Evolutionary conservation across 2,888 invertebrate genomes (phyloP), one percentile per base, ranked within the genome.

Genomic region (Pammene aurita): DNA sequence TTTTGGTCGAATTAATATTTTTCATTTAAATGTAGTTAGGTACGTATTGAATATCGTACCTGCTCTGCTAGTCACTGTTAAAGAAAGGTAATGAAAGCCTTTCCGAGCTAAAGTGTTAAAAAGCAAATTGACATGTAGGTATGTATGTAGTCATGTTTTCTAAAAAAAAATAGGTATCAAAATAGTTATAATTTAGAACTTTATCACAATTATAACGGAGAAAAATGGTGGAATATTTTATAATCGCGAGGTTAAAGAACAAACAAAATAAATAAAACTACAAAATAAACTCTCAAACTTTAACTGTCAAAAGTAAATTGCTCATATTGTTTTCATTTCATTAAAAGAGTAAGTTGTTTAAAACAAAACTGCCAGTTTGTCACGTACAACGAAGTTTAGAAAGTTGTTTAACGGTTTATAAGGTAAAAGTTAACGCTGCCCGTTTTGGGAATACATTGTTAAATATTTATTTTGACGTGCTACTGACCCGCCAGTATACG

Each of bases 361-460:
- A 18, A 54, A 48, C 26, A 61, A 61, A 61, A 41, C 46, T 18
- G 54, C 5, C 18, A 55, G 46, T 55, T 14, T 52, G 52, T 57
- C 66, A 67, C 55, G 67, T 55, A 61, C 61, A 13, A 46, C 14
- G 11, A 41, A 61, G 67, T 67, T 48, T 38, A 41, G 18, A 64
- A 67, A 41, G 50, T 69, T 54, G 48, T 66, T 70, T 66, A 54
- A 63, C 57, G 57, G 58, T 65, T 72, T 57, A 63, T 67, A 34
- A 63, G 58, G 66, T 70, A 52, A 41, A 64, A 67, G 61, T 67
- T 56, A 46, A 55, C 61, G 26, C 44, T 26, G 60, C 18, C 38
- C 44, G 54, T 61, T 61, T 18, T 46, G 66, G 60, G 66, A 61
- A 61, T 61, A 55, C 55, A 56, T 35, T 61, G 60, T 57, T 61